Evolutionary conservation across 2,797 vertebrate genomes (phyloP), one percentile per base, ranked within the genome.

Genomic region (Tokudaia muenninki): DNA sequence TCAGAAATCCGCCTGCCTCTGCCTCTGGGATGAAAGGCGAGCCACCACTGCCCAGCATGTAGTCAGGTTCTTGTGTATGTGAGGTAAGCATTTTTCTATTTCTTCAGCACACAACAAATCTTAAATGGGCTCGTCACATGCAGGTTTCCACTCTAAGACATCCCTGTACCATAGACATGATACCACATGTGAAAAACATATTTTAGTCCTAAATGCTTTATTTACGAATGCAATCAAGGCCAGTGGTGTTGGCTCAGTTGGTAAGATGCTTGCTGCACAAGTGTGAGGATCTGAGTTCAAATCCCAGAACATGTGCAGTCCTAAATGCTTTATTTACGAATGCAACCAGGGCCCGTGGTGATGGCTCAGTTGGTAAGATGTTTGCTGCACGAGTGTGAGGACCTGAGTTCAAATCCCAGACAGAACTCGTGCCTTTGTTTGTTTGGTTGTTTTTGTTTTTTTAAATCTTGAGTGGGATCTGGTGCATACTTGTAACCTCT

Each of bases 151-250:
- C 74, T 41, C 55, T 31, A 83, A 87, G 29, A 14, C 13, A 13
- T 29, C 12, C 22, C 47, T 21, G 0, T 19, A n/a, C 21, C 17
- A 1, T 86, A 34, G 55, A 50, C 44, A 29, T 34, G 22, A 44
- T 47, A 29, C 57, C n/a, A 22, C 41, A n/a, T 70, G 31, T 50
- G 52, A 88, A 96, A 82, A 70, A 34, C 34, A 44, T 1, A n/a
- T 29, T 22, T 47, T 92, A 86, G 37, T 31, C 57, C 92, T 26
- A 7, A 44, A 8, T 77, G 17, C 90, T 91, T 78, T 78, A 34
- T 52, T 84, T n/a, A n/a, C 1, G 44, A 86, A 70, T 52, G 21
- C 10, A 70, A 2, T 17, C 63, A 86, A 63, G 44, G 44, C 41
- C 31, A 1, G 3, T 31, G 63, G 11, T 22, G 19, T 22, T n/a